A percentile compares a stretch with the other conserved stretches of the same genome.
phyloP scores from a whole-genome alignment of 2,797 vertebrate genomes.

The Melanogrammus aeglefinus region DNA sequence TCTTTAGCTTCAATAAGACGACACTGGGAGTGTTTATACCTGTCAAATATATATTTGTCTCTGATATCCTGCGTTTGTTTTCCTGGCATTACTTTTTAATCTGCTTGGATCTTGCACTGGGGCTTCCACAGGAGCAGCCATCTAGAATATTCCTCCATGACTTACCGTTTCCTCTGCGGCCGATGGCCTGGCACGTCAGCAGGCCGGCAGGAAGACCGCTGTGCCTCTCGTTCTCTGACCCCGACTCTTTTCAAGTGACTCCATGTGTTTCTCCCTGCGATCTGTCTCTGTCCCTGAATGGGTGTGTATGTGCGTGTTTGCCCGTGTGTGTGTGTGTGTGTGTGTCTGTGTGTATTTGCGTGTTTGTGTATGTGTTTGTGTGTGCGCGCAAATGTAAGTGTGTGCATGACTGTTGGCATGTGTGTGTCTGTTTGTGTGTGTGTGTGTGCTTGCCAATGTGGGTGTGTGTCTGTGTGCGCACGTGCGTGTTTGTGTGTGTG shows the following conservation, averaged over 20 bases:
- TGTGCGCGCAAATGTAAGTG: not conserved
- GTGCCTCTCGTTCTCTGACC: conserved; percentile 44
- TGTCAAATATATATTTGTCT: conserved; percentile 38
- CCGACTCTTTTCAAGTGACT: conserved; percentile 28
- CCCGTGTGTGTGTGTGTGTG: not conserved
- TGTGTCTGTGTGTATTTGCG: not conserved
- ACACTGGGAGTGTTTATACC: conserved; percentile 47
- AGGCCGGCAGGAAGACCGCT: conserved; percentile 60
- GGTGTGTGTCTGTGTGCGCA: conserved; percentile 14
- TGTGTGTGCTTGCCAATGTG: conserved; percentile 21
- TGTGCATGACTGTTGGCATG: not conserved
- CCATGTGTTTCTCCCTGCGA: not conserved
- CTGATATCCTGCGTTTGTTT: conserved; percentile 65
- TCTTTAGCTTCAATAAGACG: conserved; percentile 45
- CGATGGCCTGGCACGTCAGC: conserved; percentile 47
- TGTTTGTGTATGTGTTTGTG: conserved; percentile 3
- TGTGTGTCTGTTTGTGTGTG: conserved; percentile 3
- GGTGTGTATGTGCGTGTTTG: not conserved
- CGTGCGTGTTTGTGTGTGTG: conserved; percentile 16
- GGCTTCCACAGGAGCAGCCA: conserved; percentile 34
- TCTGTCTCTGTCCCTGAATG: not conserved
- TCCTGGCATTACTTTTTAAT: conserved; percentile 45
- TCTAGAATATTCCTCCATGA: conserved; percentile 56
- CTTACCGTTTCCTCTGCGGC: conserved; percentile 66
- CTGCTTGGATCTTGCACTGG: conserved; percentile 27